These are phyloP conservation scores for Bombus affinis DNA, from an alignment of 1,140 invertebrate genomes.

Conservation along the genomic window DNA sequence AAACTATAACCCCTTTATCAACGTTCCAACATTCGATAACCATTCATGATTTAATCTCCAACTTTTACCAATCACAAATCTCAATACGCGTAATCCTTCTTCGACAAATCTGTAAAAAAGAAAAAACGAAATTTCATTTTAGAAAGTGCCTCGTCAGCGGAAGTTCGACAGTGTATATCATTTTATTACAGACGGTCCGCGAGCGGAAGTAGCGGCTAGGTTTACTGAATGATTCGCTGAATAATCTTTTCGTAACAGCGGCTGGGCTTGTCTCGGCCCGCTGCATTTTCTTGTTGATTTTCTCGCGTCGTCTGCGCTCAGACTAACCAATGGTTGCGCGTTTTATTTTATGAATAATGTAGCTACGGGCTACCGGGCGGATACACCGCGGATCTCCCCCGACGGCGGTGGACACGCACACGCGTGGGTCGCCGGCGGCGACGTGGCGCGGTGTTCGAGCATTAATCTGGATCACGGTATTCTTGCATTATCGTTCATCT, in stretches of 20 bases:
- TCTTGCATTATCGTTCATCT: constrained; percentile 67
- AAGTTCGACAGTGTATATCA: neutral
- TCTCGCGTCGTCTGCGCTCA: neutral
- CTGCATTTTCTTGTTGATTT: constrained; percentile 22
- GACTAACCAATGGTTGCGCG: neutral
- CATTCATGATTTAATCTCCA: no score
- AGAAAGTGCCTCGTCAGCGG: neutral
- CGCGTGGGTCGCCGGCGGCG: constrained; percentile 30
- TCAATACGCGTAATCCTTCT: no score
- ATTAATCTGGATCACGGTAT: constrained; percentile 79
- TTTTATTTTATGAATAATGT: constrained; percentile 73
- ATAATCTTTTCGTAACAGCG: constrained; percentile 5
- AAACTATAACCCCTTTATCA: no score
- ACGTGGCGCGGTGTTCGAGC: constrained; percentile 33
- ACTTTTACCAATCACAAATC: no score
- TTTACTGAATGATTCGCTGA: neutral
- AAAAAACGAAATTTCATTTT: neutral
- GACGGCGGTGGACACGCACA: constrained; percentile 66
- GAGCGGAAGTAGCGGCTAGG: neutral
- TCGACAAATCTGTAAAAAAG: no score
- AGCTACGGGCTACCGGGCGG: constrained; percentile 38
- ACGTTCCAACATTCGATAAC: no score
- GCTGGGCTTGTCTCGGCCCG: neutral
- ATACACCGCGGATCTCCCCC: neutral
- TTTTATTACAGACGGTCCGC: neutral